Conservation (phyloP, 2,113 vertebrate species). For the Nycticryphes semicollaris region DNA sequence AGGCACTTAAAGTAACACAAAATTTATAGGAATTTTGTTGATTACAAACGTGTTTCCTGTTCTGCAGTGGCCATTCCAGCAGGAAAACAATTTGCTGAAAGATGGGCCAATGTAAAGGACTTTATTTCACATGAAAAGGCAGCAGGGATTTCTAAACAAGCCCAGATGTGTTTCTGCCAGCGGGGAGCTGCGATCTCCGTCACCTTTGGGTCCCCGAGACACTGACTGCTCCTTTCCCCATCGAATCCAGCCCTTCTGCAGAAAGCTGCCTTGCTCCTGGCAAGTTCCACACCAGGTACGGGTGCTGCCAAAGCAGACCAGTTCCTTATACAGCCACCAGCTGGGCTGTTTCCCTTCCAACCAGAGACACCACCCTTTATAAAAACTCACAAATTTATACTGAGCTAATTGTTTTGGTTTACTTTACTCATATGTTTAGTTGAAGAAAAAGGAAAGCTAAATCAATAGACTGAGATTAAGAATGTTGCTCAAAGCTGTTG, state of each 20-base stretch:
- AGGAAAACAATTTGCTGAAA: constrained; percentile 31
- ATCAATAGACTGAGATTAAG: not conserved
- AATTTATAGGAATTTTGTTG: not conserved
- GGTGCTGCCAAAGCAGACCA: not conserved
- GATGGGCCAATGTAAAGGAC: constrained; percentile 19
- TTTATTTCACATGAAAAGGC: constrained; percentile 24
- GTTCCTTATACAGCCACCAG: not conserved
- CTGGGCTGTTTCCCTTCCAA: not conserved
- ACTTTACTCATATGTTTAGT: not conserved
- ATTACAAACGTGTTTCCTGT: not conserved
- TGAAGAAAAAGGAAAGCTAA: not conserved
- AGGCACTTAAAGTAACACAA: not conserved
- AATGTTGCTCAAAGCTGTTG: not conserved
- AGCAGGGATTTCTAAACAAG: constrained; percentile 20
- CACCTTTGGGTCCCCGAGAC: not conserved
- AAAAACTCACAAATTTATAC: not conserved
- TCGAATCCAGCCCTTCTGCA: not conserved
- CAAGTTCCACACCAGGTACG: not conserved
- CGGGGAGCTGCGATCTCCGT: not conserved
- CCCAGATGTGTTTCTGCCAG: constrained; percentile 16
- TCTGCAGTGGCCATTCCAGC: not conserved
- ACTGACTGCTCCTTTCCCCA: not conserved
- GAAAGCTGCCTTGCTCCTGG: not conserved
- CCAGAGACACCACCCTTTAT: not conserved
- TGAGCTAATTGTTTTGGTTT: not conserved